Evolutionary conservation across 2,113 vertebrate genomes (phyloP), one percentile per base, ranked within the genome.

Genomic region (Atrichornis clamosus): DNA sequence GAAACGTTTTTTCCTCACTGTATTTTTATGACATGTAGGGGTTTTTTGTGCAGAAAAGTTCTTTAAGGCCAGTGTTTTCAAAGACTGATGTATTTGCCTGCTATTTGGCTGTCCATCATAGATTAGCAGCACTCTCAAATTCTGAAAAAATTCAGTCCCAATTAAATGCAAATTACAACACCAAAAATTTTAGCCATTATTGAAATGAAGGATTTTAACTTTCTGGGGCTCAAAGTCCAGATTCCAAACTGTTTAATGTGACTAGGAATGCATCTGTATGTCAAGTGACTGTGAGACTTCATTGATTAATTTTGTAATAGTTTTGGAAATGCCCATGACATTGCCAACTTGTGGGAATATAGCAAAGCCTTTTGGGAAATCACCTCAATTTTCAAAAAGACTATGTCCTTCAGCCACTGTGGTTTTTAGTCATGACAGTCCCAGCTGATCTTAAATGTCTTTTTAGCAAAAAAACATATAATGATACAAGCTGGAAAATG

Each of bases 371-470:
- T 75, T 68, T 84, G 27, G 70, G 41, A 91, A 93, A 39, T 52
- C 24, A 42, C 16, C 15, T 81, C 42, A 67, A 3, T 67, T 77
- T 87, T 78, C 42, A 19, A 28, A 63, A 27, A 19, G 11, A 37
- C 93, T 79, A 22, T 39, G 22, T 69, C 37, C 13, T 84, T 87
- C 53, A 68, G 12, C 8, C 27, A 4, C 11, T 49, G 15, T 44
- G 3, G 0, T 14, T 79, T 90, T 65, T 8, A 85, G 26, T 33
- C 30, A 8, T 0, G 1, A 56, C 27, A 68, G 30, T 81, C 32
- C 8, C 13, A 67, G 20, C 2, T 60, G 37, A 80, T 41, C 24
- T 83, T 62, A 52, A 27, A 4, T 52, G 58, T 17, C 4, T 15
- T 83, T 75, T 89, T 26, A 60, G 3, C 39, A 37, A 62, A 79